Base-by-base conservation (phyloP, 2,113 vertebrate species). In the Microcebus griseorufus region DNA sequence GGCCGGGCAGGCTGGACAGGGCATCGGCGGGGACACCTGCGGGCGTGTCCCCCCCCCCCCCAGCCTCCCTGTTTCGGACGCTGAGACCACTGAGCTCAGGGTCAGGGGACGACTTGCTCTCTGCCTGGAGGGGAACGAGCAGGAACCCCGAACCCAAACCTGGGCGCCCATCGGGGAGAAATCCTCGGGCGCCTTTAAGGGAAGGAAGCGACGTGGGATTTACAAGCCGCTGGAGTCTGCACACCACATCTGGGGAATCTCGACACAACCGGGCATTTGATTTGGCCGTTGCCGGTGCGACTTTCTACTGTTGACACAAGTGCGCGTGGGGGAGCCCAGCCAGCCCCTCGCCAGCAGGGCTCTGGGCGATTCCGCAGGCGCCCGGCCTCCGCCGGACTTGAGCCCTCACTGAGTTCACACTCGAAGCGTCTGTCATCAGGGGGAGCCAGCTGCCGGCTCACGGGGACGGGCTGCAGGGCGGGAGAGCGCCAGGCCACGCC, bases 341-440 rank as follows among this genome's bases (percentile, higher is more conserved):
- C 60, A 37, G 9, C 10, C 87, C 97, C 97, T 97, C 55, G 90
- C 95, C 95, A 96, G 93, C 88, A 93, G 96, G 85, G 98, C 88
- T 97, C 79, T 81, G 22, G 91, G 98, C 94, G 79, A 85, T 87
- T 95, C 97, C 88, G 96, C 95, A 78, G 95, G 98, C 90, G 85
- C 97, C 97, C 87, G 95, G 45, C 45, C 45, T 0, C 45, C 45
- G 8, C 97, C 97, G 93, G 97, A 97, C 97, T 97, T 97, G 96
- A 45, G 97, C 95, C 96, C 97, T 97, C 95, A 88, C 72, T 78
- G 92, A 92, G 67, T 48, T 84, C 89, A 34, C 23, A 95, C 90
- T n/a, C 92, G 88, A 86, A 1, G 0, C 18, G 87, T 97, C 96
- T 98, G 96, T 78, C 64, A 70, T 90, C 65, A 97, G 97, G 97